phyloP scores from a whole-genome alignment of 2,113 vertebrate species.

The Typhlomys cinereus region DNA sequence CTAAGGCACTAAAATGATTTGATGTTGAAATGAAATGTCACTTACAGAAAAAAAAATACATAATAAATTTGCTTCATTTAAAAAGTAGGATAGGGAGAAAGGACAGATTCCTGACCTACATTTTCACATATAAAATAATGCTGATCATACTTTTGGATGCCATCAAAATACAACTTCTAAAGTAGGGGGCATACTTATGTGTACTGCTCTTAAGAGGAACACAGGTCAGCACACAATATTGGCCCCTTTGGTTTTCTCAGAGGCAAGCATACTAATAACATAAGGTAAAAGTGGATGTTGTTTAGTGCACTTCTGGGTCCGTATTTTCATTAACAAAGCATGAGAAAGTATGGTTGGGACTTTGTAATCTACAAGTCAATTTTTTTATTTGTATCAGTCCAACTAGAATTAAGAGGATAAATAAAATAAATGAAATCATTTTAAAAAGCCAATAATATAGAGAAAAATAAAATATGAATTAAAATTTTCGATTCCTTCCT shows the following conservation, averaged over 20 bases:
- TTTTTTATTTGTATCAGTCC: not conserved
- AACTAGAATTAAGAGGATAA: not conserved
- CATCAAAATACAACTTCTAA: not conserved
- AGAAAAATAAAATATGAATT: not conserved
- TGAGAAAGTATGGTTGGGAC: not conserved
- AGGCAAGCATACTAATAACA: not conserved
- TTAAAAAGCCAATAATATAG: no score
- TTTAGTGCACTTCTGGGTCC: not conserved
- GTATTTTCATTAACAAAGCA: not conserved
- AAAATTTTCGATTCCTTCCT: no score
- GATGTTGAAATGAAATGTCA: conserved; percentile 42
- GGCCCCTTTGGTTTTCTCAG: not conserved
- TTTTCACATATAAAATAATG: not conserved
- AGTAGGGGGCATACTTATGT: not conserved
- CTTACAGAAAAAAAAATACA: not conserved
- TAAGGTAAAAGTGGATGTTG: not conserved
- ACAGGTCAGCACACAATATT: not conserved
- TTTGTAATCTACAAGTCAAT: not conserved
- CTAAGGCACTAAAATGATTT: not conserved
- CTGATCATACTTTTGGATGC: not conserved
- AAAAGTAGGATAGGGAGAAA: not conserved
- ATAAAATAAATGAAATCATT: conserved; percentile 41
- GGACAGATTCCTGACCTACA: not conserved
- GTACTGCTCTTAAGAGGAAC: not conserved
- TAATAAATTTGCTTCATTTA: not conserved